Conservation (phyloP, 2,113 vertebrate genomes). For the Glareola pratincola region DNA sequence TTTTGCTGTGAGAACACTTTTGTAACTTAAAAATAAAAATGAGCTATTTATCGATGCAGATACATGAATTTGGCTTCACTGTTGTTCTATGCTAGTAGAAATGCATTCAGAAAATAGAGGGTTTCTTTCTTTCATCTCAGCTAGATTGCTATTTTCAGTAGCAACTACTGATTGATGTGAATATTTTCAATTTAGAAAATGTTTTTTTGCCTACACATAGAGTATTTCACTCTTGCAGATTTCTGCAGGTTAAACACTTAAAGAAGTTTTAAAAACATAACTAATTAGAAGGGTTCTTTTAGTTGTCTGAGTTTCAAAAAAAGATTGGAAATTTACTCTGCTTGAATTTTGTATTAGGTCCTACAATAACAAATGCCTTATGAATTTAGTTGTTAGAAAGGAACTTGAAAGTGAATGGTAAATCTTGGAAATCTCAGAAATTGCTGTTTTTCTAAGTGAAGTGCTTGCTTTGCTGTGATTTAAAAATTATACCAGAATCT, state of each 20-base stretch:
- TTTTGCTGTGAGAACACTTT: background rate
- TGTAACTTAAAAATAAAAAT: background rate
- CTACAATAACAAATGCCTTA: background rate
- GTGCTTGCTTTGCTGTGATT: background rate
- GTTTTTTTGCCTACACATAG: accelerated
- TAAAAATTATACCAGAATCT: background rate
- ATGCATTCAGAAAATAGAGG: background rate
- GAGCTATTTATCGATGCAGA: background rate
- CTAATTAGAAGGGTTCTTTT: background rate
- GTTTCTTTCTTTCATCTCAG: background rate
- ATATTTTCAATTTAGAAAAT: background rate
- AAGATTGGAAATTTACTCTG: background rate
- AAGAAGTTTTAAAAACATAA: background rate
- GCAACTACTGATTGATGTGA: background rate
- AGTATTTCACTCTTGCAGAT: background rate
- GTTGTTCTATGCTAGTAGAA: background rate
- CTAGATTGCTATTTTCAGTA: background rate
- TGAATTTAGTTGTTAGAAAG: background rate
- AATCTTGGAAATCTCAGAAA: background rate
- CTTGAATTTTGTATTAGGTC: background rate
- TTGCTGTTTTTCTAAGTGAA: background rate
- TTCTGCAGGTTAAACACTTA: background rate
- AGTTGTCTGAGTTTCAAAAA: background rate
- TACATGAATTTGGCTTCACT: background rate
- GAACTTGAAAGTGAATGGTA: background rate